A percentile compares a stretch with the other conserved stretches of the same genome.
phyloP scores from a whole-genome alignment of 2,888 invertebrate genomes.

The Smittia aterrima region DNA sequence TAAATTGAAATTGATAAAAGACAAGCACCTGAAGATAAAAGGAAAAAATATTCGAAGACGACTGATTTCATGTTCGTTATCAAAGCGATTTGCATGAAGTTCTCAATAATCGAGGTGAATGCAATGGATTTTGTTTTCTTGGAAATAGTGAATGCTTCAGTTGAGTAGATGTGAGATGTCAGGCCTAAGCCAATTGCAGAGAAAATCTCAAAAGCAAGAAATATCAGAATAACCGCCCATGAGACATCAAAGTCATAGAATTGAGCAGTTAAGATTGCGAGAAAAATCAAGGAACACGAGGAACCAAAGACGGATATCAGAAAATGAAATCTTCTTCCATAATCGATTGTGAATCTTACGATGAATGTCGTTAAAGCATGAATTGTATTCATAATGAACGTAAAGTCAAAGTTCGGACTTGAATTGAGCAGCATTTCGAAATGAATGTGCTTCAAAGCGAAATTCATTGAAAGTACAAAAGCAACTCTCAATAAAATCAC shows the following conservation, averaged over 20 bases:
- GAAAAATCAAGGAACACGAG: background rate
- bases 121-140: slow-evolving; percentile 1
- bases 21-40: background rate
- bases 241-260: background rate
- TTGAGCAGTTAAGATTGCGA: background rate
- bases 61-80: background rate
- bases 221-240: background rate
- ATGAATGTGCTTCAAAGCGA: background rate
- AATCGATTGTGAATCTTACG: background rate
- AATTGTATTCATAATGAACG: background rate
- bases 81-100: background rate
- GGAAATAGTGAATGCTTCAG: background rate
- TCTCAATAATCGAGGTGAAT: background rate
- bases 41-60: background rate
- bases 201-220: background rate
- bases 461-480: background rate
- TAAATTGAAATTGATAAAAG: background rate
- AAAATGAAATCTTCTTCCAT: slow-evolving; percentile 1
- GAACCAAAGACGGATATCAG: background rate
- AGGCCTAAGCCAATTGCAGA: background rate
- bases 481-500: background rate
- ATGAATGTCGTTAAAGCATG: background rate
- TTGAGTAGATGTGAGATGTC: background rate
- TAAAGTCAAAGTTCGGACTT: background rate
- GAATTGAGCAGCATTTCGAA: background rate